A percentile compares a stretch with the other conserved stretches of the same genome.
Evolutionary conservation across 1,140 invertebrate species (phyloP).

Genomic region (Pogonus chalceus): DNA sequence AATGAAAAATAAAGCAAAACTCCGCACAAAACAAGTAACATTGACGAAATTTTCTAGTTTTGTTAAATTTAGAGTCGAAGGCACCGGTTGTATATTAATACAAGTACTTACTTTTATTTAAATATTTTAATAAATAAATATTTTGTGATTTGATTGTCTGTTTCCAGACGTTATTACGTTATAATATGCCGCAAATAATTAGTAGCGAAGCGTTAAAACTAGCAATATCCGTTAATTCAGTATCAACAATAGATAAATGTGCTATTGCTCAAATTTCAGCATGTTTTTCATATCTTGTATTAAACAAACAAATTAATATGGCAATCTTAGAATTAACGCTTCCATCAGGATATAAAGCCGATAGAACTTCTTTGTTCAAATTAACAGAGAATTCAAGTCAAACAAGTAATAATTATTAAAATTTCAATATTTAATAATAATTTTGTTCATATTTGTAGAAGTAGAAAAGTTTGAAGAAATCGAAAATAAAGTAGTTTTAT

Average conservation of each 20-base stretch:
- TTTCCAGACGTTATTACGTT: conserved; percentile 8
- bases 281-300: conserved; percentile 25
- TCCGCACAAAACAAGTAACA: conserved; percentile 21
- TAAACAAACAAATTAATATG: conserved; percentile 40
- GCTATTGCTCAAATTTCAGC: conserved; percentile 25
- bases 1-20: conserved; percentile 18
- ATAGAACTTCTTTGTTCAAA: conserved; percentile 38
- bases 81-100: conserved; percentile 49
- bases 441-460: conserved; percentile 25
- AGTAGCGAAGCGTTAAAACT: conserved; percentile 27
- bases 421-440: background rate
- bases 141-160: background rate
- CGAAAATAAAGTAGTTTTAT: conserved; percentile 37
- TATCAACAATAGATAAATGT: conserved; percentile 26
- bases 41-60: conserved; percentile 37
- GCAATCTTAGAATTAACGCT: conserved; percentile 50
- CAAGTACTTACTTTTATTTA: conserved; percentile 34
- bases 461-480: conserved; percentile 42
- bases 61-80: conserved; percentile 40
- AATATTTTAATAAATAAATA: background rate
- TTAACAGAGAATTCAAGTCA: conserved; percentile 28
- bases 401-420: background rate
- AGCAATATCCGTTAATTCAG: conserved; percentile 21
- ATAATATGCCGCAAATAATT: conserved; percentile 22
- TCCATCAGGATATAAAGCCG: conserved; percentile 51